phyloP scores from a whole-genome alignment of 2,113 vertebrate genomes.

The Hymenochirus boettgeri region DNA sequence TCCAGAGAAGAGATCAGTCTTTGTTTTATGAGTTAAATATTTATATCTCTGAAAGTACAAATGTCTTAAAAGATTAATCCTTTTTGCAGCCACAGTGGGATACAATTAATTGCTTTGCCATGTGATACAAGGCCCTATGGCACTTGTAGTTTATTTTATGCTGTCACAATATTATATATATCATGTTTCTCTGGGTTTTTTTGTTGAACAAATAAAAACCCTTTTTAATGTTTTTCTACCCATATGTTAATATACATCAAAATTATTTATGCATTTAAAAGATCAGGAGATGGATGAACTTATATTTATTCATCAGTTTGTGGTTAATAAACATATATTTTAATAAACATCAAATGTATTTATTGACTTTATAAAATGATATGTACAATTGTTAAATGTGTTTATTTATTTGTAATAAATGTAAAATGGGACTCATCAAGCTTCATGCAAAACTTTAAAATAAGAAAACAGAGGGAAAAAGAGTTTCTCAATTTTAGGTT shows the following conservation, averaged over 20 bases:
- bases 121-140: slow-evolving; percentile 21
- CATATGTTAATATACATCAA: slow-evolving; percentile 16
- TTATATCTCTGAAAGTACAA: slow-evolving; percentile 13
- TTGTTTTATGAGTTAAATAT: slow-evolving; percentile 2
- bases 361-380: too few species aligned
- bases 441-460: too few species aligned
- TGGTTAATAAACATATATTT: too few species aligned
- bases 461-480: too few species aligned
- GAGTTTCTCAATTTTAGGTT: too few species aligned
- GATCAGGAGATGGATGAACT: too few species aligned
- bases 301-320: too few species aligned
- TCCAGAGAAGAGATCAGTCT: neutral
- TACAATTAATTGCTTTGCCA: slow-evolving; percentile 16
- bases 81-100: neutral
- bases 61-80: slow-evolving; percentile 11
- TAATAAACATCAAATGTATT: too few species aligned
- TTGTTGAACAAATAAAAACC: slow-evolving; percentile 16
- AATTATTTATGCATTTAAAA: slow-evolving; percentile 20
- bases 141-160: slow-evolving; percentile 4
- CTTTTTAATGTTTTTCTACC: slow-evolving; percentile 15
- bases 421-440: too few species aligned
- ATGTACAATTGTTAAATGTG: too few species aligned
- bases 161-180: slow-evolving; percentile 16
- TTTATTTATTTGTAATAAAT: neutral
- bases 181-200: slow-evolving; percentile 17